Evolutionary conservation across 1,140 invertebrate genomes (phyloP), one percentile per base, ranked within the genome.

Genomic region (Caerostris darwini): DNA sequence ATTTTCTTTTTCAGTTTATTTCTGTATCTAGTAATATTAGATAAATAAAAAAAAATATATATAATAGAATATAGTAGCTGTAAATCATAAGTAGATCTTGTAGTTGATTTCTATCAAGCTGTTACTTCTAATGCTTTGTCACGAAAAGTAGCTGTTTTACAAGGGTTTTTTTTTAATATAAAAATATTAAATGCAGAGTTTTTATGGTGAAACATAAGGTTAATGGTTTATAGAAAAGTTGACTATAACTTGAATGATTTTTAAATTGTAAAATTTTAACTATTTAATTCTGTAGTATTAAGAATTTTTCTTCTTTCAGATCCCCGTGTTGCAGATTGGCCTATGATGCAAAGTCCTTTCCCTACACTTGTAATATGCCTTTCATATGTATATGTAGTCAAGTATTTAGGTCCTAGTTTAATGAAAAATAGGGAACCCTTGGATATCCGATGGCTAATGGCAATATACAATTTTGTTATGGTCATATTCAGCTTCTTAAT

Each of bases 381-480:
- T 77, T 97, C 97, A 95, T 99, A 98, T 96, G 98, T 97, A 81
- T 98, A 98, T 95, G 98, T 98, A 95, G 98, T 98, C 85, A 98
- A 95, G 94, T 87, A 92, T 61, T 96, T 98, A 88, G 98, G 98
- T 12, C 98, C 98, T 82, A 97, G 97, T 95, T 96, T 98, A 85
- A 99, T 99, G 98, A 97, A 98, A 96, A 97, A 98, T 95, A 97
- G 98, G 95, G 97, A 98, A 96, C 97, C 98, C 5, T 97, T 98
- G 95, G 97, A 98, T 94, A 96, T 99, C 34, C 97, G 98, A 95
- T 97, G 97, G 94, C 96, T 98, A 56, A 96, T 99, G 95, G 97
- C 99, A 95, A 96, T 97, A 86, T 99, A 99, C 96, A 99, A 99
- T 96, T 95, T 95, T 89, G 12, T 89, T n/a, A 95, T 95, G 95